Evolutionary conservation across 2,797 vertebrate species (phyloP).

Genomic region (Hyperoplus immaculatus): DNA sequence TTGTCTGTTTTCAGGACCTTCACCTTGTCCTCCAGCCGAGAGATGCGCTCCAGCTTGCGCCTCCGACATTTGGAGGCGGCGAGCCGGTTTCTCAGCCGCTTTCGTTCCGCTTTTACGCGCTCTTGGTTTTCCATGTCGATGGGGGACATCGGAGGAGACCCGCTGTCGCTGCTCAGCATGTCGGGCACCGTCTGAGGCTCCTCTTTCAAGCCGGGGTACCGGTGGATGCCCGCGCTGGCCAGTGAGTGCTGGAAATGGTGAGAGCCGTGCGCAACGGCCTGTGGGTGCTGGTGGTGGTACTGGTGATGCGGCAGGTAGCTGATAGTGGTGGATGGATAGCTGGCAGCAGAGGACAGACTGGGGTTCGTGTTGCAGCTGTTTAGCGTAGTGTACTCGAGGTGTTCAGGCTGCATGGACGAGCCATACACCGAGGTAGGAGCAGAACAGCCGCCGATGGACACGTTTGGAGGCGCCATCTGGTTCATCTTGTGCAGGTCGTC

Average conservation of each 20-base stretch:
- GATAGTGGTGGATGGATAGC: slow-evolving; percentile 92
- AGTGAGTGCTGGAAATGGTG: slow-evolving; percentile 85
- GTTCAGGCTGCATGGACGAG: slow-evolving; percentile 83
- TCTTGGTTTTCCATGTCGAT: slow-evolving; percentile 95
- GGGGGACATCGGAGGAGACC: slow-evolving; percentile 91
- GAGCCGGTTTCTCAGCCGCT: slow-evolving; percentile 92
- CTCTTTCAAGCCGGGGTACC: slow-evolving; percentile 88
- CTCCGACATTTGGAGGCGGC: slow-evolving; percentile 95
- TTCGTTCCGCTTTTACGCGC: slow-evolving; percentile 93
- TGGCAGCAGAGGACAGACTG: slow-evolving; percentile 79
- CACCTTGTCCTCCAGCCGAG: slow-evolving; percentile 94
- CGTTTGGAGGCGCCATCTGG: slow-evolving; percentile 94
- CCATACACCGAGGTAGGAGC: slow-evolving; percentile 84
- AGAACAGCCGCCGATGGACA: slow-evolving; percentile 87
- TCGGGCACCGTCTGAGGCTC: slow-evolving; percentile 95
- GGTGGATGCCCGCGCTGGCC: slow-evolving; percentile 74
- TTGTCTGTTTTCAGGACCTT: slow-evolving; percentile 93
- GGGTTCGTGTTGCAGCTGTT: slow-evolving; percentile 88
- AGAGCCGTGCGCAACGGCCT: slow-evolving; percentile 76
- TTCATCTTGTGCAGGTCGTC: slow-evolving; percentile 98
- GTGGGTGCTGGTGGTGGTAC: slow-evolving; percentile 82
- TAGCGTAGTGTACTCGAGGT: slow-evolving; percentile 92
- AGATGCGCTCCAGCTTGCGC: slow-evolving; percentile 95
- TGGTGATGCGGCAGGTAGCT: slow-evolving; percentile 93
- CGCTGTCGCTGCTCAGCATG: slow-evolving; percentile 87